These are phyloP conservation scores for Phymorhynchus buccinoides DNA, from an alignment of 1,140 invertebrate genomes.

Conservation along the genomic window DNA sequence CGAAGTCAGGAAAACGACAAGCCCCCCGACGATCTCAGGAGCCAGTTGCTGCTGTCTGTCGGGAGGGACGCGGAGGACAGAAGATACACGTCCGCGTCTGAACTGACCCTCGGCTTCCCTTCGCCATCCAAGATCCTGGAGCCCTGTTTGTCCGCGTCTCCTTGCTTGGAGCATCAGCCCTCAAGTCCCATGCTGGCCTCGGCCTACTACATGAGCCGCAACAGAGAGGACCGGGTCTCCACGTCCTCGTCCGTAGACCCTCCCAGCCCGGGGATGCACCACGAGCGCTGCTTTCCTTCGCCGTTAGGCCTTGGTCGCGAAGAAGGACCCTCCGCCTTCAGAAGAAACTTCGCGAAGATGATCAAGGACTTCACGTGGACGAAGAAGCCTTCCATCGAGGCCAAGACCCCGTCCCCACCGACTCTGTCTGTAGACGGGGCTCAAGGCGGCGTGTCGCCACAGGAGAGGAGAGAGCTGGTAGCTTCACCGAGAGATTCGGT, in stretches of 20 bases:
- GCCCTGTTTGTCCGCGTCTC: slow-evolving; percentile 28
- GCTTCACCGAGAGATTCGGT: neutral
- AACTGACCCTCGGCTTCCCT: neutral
- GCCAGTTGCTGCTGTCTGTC: neutral
- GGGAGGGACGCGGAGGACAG: neutral
- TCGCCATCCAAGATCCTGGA: slow-evolving; percentile 1
- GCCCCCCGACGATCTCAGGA: neutral
- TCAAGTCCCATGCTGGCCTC: neutral
- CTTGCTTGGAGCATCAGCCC: slow-evolving; percentile 19
- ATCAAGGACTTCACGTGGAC: neutral
- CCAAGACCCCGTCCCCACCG: neutral
- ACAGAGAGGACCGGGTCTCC: slow-evolving; percentile 14
- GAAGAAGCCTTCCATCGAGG: neutral
- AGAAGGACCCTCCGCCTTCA: neutral
- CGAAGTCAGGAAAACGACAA: neutral
- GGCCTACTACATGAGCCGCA: neutral
- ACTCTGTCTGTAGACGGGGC: neutral
- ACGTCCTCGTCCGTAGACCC: neutral
- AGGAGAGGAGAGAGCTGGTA: neutral
- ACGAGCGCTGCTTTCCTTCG: slow-evolving; percentile 1
- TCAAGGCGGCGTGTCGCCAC: neutral
- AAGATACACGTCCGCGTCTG: neutral
- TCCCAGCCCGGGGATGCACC: neutral
- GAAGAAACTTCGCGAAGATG: neutral
- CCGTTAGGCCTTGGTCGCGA: neutral